Percentiles rank a stretch among this genome's conserved stretches.
Conservation (phyloP, 2,113 vertebrate species). For the Clarias batrachus region DNA sequence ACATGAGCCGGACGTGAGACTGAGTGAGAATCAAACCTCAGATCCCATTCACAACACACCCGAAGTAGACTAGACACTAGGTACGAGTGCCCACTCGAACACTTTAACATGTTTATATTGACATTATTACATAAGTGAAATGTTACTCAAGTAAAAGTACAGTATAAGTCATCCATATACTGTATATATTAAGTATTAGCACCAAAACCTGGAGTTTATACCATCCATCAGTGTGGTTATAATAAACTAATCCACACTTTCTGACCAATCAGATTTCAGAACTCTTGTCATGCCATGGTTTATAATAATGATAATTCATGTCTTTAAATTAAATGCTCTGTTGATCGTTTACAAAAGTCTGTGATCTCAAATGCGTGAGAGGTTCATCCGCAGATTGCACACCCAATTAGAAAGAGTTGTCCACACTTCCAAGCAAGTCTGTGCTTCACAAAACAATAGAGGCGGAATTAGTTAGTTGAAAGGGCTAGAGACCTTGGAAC, state of each 20-base stretch:
- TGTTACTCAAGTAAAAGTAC: no score
- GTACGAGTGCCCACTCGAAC: neutral
- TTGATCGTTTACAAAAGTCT: neutral
- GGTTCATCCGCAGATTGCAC: neutral
- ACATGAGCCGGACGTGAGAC: neutral
- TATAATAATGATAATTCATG: neutral
- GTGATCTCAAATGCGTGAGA: neutral
- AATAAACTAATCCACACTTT: neutral
- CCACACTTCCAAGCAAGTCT: neutral
- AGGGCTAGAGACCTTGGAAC: slow-evolving; percentile 26
- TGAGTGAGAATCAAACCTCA: neutral
- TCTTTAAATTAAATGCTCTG: neutral
- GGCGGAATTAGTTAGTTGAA: neutral
- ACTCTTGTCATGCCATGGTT: neutral
- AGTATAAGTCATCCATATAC: no score
- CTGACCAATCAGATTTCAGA: neutral
- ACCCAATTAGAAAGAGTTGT: neutral
- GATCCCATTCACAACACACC: neutral
- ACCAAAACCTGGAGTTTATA: neutral
- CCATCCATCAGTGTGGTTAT: neutral
- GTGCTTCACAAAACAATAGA: neutral
- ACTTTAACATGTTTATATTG: neutral
- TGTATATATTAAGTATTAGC: neutral
- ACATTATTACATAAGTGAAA: neutral
- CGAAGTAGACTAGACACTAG: neutral